phyloP scores from a whole-genome alignment of 2,888 invertebrate species.

The Epistrophe grossulariae region DNA sequence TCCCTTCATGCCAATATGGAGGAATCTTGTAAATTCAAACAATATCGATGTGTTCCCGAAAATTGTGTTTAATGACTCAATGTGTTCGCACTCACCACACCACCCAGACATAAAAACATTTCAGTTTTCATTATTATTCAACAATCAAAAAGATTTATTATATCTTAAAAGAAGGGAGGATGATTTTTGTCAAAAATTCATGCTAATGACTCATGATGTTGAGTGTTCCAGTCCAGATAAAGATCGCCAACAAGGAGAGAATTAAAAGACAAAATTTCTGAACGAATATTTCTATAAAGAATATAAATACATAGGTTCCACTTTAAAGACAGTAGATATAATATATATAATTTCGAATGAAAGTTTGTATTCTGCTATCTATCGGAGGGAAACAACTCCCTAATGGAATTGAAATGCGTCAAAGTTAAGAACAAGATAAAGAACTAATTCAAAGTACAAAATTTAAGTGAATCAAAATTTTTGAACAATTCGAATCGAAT shows the following conservation, averaged over 20 bases:
- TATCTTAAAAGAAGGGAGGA: constrained; percentile 1
- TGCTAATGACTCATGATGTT: constrained; percentile 47
- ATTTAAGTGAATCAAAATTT: too few relatives aligned
- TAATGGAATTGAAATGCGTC: too few relatives aligned
- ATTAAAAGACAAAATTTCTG: background rate
- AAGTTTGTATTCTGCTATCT: too few relatives aligned
- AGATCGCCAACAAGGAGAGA: constrained; percentile 19
- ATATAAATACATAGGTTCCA: too few relatives aligned
- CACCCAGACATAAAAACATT: constrained; percentile 64
- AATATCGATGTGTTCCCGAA: constrained; percentile 62
- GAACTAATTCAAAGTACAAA: too few relatives aligned
- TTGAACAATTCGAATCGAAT: too few relatives aligned
- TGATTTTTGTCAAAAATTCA: constrained; percentile 37
- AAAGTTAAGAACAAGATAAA: too few relatives aligned
- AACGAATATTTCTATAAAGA: too few relatives aligned
- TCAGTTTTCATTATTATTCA: constrained; percentile 27
- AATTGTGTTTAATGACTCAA: constrained; percentile 72
- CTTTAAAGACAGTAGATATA: too few relatives aligned
- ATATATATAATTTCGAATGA: too few relatives aligned
- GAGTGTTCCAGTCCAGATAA: background rate
- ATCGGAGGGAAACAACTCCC: too few relatives aligned
- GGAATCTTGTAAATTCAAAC: constrained; percentile 41
- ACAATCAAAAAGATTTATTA: constrained; percentile 59
- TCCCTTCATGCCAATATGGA: background rate
- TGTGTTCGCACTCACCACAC: constrained; percentile 70